Evolutionary conservation across 1,140 invertebrate species (phyloP), one percentile per base, ranked within the genome.

Genomic region (Sitodiplosis mosellana): DNA sequence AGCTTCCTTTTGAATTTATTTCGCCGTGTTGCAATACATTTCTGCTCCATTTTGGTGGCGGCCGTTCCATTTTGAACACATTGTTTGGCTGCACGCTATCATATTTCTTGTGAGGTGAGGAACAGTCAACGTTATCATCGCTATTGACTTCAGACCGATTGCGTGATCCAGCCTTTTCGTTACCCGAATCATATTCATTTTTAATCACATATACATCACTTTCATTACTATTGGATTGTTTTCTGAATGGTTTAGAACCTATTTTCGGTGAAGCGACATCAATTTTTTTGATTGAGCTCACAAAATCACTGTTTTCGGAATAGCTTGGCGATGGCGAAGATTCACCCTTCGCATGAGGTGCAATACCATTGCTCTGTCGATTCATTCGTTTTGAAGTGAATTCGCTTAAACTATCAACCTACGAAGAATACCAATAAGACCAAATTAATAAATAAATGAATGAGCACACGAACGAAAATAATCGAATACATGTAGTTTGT

Each of bases 321-420:
- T n/a, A 45, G n/a, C 43, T 52, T 54, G 66, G 56, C 54, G 66
- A 58, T 45, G 65, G 58, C 49, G 61, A 55, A 53, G 67, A 62
- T 60, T 68, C 55, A 48, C 61, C 52, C 52, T 65, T 57, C 64
- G 72, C 62, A 65, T 69, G 54, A 59, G 69, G 59, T 65, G 72
- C 62, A 21, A 63, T 46, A 7, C 57, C 60, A 27, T 60, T 60
- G 49, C 64, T 64, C 15, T 56, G 49, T 45, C 45, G 38, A n/a
- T 27, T 19, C 12, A 17, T 41, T 12, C 61, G 52, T 7, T 55
- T 40, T 49, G 53, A 56, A 37, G 54, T 20, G 12, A n/a, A n/a
- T 52, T 70, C 70, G 33, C 69, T 58, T 50, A 67, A 58, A 48
- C 65, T 69, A 51, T 70, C 69, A 47, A 69, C 59, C 68, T 69